Conservation (phyloP, 2,797 vertebrate species). For the Chromobotia macracanthus region DNA sequence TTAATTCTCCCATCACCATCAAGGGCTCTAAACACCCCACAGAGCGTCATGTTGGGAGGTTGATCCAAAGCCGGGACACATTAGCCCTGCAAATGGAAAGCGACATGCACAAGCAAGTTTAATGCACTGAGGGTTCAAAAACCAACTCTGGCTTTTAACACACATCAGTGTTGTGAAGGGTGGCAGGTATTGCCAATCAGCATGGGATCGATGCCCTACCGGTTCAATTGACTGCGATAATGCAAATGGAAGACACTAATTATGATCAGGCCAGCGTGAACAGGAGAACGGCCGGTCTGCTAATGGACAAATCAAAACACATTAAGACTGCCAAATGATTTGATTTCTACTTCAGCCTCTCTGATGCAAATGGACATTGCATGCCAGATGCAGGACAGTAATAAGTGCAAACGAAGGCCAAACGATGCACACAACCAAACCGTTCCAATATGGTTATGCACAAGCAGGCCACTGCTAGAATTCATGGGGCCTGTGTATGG, state of each 20-base stretch:
- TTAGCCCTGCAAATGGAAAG: constrained; percentile 57
- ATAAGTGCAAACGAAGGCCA: background rate
- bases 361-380: constrained; percentile 65
- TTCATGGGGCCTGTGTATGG: too few relatives aligned
- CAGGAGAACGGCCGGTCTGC: constrained; percentile 70
- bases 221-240: constrained; percentile 70
- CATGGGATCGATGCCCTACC: constrained; percentile 65
- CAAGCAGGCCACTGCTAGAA: background rate
- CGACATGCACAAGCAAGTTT: constrained; percentile 58
- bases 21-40: constrained; percentile 26
- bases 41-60: constrained; percentile 11
- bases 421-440: constrained; percentile 8
- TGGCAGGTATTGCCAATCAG: constrained; percentile 56
- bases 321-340: constrained; percentile 74
- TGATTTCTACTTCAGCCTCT: constrained; percentile 67
- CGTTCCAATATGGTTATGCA: background rate
- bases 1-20: constrained; percentile 48
- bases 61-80: constrained; percentile 32
- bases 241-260: constrained; percentile 78
- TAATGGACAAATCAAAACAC: constrained; percentile 81
- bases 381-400: background rate
- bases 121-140: constrained; percentile 58
- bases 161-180: constrained; percentile 46
- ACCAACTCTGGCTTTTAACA: constrained; percentile 36
- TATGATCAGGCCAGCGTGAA: constrained; percentile 67